phyloP scores from a whole-genome alignment of 2,797 vertebrate genomes.

The Scolopax rusticola region DNA sequence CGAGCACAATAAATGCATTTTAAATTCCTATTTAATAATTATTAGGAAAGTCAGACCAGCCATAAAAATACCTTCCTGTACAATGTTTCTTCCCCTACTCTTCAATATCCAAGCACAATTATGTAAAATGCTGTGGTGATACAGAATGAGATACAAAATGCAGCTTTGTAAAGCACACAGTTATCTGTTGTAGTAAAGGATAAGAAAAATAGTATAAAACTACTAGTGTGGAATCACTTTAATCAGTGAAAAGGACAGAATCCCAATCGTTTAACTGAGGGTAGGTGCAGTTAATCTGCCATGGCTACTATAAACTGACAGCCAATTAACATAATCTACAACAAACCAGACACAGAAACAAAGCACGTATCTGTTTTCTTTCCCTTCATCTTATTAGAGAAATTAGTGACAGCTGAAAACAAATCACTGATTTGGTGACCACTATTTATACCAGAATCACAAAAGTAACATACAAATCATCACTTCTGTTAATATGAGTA shows the following conservation, averaged over 20 bases:
- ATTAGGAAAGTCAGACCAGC: background rate
- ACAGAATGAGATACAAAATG: background rate
- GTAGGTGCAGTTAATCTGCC: background rate
- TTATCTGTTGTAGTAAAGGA: background rate
- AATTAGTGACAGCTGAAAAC: background rate
- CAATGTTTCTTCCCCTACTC: background rate
- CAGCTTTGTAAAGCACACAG: background rate
- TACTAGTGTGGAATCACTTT: background rate
- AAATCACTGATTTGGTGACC: background rate
- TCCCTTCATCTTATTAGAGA: background rate
- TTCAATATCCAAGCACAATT: background rate
- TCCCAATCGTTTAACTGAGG: background rate
- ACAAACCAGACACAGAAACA: background rate
- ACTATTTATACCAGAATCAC: background rate
- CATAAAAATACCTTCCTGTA: background rate
- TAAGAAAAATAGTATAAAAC: background rate
- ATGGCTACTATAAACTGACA: background rate
- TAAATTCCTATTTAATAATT: background rate
- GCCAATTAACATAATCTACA: conserved; percentile 7
- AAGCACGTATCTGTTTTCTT: background rate
- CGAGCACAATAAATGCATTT: background rate
- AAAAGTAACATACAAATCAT: background rate
- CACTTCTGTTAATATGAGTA: background rate
- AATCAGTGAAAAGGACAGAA: background rate
- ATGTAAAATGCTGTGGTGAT: background rate